These are phyloP conservation scores for Saccostrea cuccullata DNA, from an alignment of 1,140 invertebrate genomes.

Conservation along the genomic window DNA sequence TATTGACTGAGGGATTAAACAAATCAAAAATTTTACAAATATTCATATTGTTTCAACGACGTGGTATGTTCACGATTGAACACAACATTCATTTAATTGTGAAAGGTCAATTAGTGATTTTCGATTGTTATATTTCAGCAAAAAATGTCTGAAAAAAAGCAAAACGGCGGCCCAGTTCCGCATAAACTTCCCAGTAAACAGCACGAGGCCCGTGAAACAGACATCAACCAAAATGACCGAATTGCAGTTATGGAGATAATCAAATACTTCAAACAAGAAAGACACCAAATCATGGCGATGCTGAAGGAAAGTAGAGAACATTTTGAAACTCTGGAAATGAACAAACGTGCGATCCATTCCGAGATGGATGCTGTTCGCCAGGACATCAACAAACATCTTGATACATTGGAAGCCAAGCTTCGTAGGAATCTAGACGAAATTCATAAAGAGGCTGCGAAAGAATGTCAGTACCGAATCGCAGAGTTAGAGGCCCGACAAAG, in stretches of 20 bases:
- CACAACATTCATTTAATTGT: neutral
- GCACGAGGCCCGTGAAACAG: constrained; percentile 2
- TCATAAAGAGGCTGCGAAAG: constrained; percentile 42
- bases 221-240: constrained; percentile 35
- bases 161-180: neutral
- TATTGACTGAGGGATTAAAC: neutral
- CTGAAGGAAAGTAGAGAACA: constrained; percentile 41
- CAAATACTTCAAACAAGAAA: constrained; percentile 32
- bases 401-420: constrained; percentile 40
- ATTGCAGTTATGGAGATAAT: constrained; percentile 37
- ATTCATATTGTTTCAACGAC: neutral
- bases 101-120: neutral
- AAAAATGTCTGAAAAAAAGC: constrained; percentile 14
- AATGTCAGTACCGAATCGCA: constrained; percentile 28
- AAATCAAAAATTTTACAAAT: neutral
- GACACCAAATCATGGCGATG: constrained; percentile 1
- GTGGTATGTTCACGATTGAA: neutral
- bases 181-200: constrained; percentile 16
- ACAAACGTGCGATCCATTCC: constrained; percentile 22
- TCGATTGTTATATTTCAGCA: neutral
- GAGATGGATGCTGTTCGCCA: constrained; percentile 21
- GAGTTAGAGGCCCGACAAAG: constrained; percentile 17
- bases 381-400: constrained; percentile 38
- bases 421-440: constrained; percentile 34
- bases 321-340: constrained; percentile 40